Evolutionary conservation across 1,140 invertebrate genomes (phyloP).

Genomic region (Marisa cornuarietis): DNA sequence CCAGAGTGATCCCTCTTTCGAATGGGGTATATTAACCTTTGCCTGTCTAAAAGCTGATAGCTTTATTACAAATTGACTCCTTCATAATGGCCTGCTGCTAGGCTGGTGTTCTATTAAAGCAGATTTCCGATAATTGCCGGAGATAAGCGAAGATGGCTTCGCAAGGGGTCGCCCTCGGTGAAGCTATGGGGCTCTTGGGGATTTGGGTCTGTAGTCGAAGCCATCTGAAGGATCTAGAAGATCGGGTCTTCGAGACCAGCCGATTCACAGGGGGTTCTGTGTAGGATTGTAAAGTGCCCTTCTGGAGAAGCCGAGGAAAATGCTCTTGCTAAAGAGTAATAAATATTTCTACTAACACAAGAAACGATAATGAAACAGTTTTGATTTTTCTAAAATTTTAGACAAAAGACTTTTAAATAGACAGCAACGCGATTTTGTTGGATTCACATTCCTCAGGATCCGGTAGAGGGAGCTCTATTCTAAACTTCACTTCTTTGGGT

Average conservation of each 20-base stretch:
- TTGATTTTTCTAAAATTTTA: too few relatives aligned
- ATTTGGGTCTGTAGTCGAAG: not conserved
- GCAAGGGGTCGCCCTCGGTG: conserved; percentile 11
- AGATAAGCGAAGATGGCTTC: conserved; percentile 27
- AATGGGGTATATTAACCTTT: conserved; percentile 16
- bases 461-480: not conserved
- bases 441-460: too few relatives aligned
- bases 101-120: conserved; percentile 17
- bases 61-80: conserved; percentile 29
- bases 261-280: not conserved
- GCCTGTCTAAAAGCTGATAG: conserved; percentile 14
- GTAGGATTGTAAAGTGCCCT: not conserved
- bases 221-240: not conserved
- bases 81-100: conserved; percentile 17
- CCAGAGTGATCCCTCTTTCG: not conserved
- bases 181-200: conserved; percentile 16
- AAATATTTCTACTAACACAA: too few relatives aligned
- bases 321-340: too few relatives aligned
- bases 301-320: too few relatives aligned
- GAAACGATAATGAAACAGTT: too few relatives aligned
- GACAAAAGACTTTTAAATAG: too few relatives aligned
- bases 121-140: conserved; percentile 27
- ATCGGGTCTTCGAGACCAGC: conserved; percentile 14
- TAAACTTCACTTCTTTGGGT: not conserved
- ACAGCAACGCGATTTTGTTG: too few relatives aligned